Evolutionary conservation across 2,797 vertebrate genomes (phyloP), one percentile per base, ranked within the genome.

Genomic region (Protonibea diacanthus): DNA sequence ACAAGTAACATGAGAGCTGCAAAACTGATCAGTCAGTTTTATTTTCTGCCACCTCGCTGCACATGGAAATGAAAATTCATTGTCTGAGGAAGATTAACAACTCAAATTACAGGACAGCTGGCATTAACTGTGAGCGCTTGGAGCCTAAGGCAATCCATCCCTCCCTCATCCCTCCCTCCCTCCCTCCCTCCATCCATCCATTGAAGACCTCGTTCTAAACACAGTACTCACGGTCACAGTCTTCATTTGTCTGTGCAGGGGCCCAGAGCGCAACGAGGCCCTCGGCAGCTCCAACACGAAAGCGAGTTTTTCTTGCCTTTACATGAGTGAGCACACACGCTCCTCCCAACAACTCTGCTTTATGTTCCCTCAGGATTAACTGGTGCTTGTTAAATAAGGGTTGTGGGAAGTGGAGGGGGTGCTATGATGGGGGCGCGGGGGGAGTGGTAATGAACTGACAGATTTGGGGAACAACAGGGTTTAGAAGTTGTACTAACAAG

Each of bases 401-500:
- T 21, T 78, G 80, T 79, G 81, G 88, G 82, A 68, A 66, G 80
- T 73, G 78, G 68, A 61, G 77, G 87, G 86, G 71, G 57, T 55
- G 70, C 63, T 71, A 73, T 38, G 44, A n/a, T 33, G 65, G 61
- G 69, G 53, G 58, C 8, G 67, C 23, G 68, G 78, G 71, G 59
- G 33, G 33, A 9, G 74, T 51, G 76, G 76, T 86, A 80, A 89
- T 84, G 84, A 89, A 89, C 85, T 82, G 90, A 85, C 78, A 85
- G 89, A 87, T 90, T 88, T 89, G 58, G 68, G 86, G 88, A 89
- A 92, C 91, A 92, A 92, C 88, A 77, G 80, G 86, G 92, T 94
- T 91, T 93, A 95, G 91, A 93, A 93, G 90, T 92, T 94, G 92
- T 91, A 74, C 88, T 94, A 91, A 93, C 90, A 93, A 91, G 90